Base-by-base conservation (phyloP, 2,888 invertebrate species). In the Parnassius orleans region DNA sequence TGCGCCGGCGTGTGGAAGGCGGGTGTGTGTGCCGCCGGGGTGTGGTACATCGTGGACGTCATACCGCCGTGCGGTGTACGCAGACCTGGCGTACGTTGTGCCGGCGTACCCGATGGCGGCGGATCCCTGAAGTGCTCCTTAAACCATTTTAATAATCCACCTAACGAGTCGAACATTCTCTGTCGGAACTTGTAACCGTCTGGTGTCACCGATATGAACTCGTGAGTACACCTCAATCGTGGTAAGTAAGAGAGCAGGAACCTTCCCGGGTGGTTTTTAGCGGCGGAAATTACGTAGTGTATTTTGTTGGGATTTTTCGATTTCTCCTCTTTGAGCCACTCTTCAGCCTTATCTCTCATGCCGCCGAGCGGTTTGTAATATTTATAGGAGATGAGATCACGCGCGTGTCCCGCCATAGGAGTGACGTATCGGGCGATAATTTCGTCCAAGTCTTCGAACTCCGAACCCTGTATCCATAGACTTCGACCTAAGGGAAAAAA, bases 371-470 rank as follows among this genome's bases (percentile, higher is more conserved):
- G 93, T 69, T 95, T 94, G 86, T 96, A 98, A 84, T 99, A 98
- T 78, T 98, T 98, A 87, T 98, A 98, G 50, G 95, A 94, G 58
- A 98, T 89, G 48, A 99, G 92, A 79, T 99, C 99, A 2, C 98
- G 93, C 0, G 97, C 98, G 77, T 95, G 96, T 0, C 96, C 94
- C 0, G 99, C 98, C 98, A 99, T 98, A 0, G 99, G 99, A 65
- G 97, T 98, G 7, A 99, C 95, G 86, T 98, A 95, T 11, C 99
- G 94, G 0, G 99, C 99, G 61, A 99, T 97, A 65, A 99, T 99
- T 95, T 99, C 99, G 85, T 99, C 99, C 44, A 99, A 91, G 87
- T 99, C 99, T 90, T 99, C 99, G 84, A 98, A 99, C 78, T 98
- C 98, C 75, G 98, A 97, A 65, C 93, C 95, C 46, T 95, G 95